Base-by-base conservation (phyloP, 2,113 vertebrate genomes). In the Epinephelus cyanopodus region DNA sequence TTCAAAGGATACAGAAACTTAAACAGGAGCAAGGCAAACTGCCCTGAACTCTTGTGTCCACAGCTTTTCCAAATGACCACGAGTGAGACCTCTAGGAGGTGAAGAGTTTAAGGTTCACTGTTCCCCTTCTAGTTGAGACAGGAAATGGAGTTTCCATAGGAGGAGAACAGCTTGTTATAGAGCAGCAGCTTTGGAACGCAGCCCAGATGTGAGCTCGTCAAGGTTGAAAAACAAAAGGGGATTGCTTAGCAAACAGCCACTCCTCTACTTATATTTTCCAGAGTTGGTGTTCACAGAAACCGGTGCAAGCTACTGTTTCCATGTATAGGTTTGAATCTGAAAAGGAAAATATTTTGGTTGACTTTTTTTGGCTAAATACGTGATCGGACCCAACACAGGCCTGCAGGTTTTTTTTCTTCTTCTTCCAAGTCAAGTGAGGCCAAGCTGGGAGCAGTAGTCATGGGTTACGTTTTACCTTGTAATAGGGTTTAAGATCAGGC, bases 161-260 rank as follows among this genome's bases (percentile, higher is more conserved):
- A 62, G 72, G 72, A 18, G 50, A 50, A 21, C 42, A 23, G 57
- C 9, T 29, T 42, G 85, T 77, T 74, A n/a, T 4, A 60, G 75
- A 74, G 67, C 83, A 77, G 77, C 73, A 62, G 71, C 70, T 80
- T 74, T 87, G 87, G 83, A 90, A 47, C 63, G 45, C 15, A 60
- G 90, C 86, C 90, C 76, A 79, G 71, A 63, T 19, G 19, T 73
- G 76, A 76, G 76, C 64, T 85, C 33, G 50, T 87, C 82, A 79
- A 89, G 77, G 81, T 61, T 64, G 52, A 72, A 89, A 87, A 90
- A 78, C 58, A 79, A 69, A 83, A 73, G 56, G 23, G 74, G 37
- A 72, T 13, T 66, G 81, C 83, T 66, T 37, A 50, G 62, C 74
- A 23, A 47, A 27, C 74, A 77, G 85, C 21, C 58, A 2, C 83